These are phyloP conservation scores for Drosophila recens DNA, from an alignment of 2,888 invertebrate genomes.

Conservation along the genomic window DNA sequence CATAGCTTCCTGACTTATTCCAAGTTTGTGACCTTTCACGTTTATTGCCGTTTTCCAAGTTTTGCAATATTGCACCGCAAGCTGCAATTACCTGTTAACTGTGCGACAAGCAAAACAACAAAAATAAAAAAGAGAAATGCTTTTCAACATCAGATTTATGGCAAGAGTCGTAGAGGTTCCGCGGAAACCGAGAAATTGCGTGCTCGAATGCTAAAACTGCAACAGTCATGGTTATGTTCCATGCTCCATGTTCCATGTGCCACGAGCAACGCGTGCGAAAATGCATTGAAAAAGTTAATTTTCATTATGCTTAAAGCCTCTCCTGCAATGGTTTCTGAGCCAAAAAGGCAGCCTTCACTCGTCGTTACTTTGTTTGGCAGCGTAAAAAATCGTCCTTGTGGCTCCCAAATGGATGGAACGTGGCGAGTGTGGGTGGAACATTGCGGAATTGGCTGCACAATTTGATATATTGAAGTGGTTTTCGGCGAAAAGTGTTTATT, in stretches of 20 bases:
- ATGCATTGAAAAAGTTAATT: constrained; percentile 72
- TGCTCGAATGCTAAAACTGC: constrained; percentile 49
- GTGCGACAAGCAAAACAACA: constrained; percentile 49
- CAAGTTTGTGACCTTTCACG: constrained; percentile 51
- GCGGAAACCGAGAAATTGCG: constrained; percentile 35
- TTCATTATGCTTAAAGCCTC: constrained; percentile 66
- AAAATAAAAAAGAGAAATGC: constrained; percentile 22
- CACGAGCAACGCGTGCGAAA: constrained; percentile 26
- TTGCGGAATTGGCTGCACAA: constrained; percentile 41
- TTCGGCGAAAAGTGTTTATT: constrained; percentile 54
- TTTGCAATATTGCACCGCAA: constrained; percentile 56
- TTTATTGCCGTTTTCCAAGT: constrained; percentile 49
- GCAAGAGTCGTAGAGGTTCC: neutral
- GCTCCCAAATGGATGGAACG: constrained; percentile 12
- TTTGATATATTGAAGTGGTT: constrained; percentile 73
- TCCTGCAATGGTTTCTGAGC: constrained; percentile 27
- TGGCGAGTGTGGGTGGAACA: constrained; percentile 15
- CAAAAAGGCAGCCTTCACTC: constrained; percentile 7
- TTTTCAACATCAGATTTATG: constrained; percentile 66
- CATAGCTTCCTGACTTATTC: constrained; percentile 27
- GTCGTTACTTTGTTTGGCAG: constrained; percentile 4
- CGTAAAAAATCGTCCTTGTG: constrained; percentile 41
- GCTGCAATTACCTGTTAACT: constrained; percentile 71
- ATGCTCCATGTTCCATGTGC: constrained; percentile 30
- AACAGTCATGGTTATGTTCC: constrained; percentile 28